A percentile compares a stretch with the other conserved stretches of the same genome.
phyloP scores from a whole-genome alignment of 2,888 invertebrate genomes.

The Rhorus exstirpatorius region DNA sequence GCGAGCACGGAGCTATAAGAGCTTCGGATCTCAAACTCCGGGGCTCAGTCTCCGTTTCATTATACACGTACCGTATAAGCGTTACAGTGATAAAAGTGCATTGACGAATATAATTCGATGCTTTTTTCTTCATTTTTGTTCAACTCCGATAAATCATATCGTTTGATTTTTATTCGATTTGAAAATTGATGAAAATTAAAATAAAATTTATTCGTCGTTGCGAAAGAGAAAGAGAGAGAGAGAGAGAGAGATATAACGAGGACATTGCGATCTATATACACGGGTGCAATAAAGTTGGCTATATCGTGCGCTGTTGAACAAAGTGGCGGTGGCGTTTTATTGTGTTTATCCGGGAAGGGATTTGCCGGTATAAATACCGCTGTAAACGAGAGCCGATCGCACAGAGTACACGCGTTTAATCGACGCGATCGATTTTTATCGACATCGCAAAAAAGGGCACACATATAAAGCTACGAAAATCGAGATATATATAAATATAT shows the following conservation, averaged over 20 bases:
- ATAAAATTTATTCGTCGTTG: too few relatives aligned
- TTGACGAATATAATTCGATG: too few relatives aligned
- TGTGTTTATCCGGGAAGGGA: background rate
- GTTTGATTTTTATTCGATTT: too few relatives aligned
- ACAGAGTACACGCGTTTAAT: constrained; percentile 7
- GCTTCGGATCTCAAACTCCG: constrained; percentile 44
- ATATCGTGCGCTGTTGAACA: background rate
- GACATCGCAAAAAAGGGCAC: background rate
- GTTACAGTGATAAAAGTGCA: too few relatives aligned
- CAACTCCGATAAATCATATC: too few relatives aligned
- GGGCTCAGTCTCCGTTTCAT: constrained; percentile 58
- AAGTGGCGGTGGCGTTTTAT: background rate
- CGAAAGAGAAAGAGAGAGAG: background rate
- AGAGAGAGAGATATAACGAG: background rate
- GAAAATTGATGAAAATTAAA: too few relatives aligned
- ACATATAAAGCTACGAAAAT: background rate
- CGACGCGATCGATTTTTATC: constrained; percentile 21
- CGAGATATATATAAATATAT: background rate
- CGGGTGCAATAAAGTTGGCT: background rate
- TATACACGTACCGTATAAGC: constrained; percentile 8
- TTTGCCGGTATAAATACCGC: constrained; percentile 58
- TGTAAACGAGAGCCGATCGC: constrained; percentile 32
- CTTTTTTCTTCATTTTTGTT: too few relatives aligned
- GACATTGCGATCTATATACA: background rate
- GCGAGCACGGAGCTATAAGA: constrained; percentile 58